Percentiles rank a stretch among this genome's conserved stretches.
Conservation (phyloP, 2,113 vertebrate species). For the Bothrops jararaca region DNA sequence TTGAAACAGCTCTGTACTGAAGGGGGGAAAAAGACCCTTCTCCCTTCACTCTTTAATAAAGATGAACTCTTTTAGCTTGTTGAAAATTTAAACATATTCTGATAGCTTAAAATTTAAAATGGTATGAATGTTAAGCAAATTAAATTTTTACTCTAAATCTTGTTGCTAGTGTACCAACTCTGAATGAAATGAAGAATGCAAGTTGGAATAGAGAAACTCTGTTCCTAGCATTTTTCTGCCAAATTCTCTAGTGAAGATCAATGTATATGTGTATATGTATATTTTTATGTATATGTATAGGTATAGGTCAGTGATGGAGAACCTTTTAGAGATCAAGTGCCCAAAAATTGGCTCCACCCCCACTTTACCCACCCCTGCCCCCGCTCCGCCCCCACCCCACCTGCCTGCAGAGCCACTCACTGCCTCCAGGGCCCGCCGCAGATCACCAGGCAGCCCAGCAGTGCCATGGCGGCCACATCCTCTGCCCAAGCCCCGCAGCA, state of each 20-base stretch:
- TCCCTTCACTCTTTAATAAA: neutral
- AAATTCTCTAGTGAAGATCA: neutral
- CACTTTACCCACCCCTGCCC: too few species aligned
- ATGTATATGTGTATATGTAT: neutral
- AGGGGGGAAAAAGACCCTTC: neutral
- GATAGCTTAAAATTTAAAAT: slow-evolving; percentile 45
- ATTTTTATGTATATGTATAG: too few species aligned
- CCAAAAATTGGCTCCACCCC: too few species aligned
- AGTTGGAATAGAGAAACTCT: neutral
- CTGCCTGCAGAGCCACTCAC: too few species aligned
- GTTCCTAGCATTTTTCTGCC: neutral
- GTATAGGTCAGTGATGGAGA: too few species aligned
- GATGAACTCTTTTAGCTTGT: slow-evolving; percentile 23
- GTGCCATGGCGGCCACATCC: too few species aligned
- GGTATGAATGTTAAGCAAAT: slow-evolving; percentile 31
- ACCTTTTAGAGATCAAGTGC: too few species aligned
- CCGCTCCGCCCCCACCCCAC: too few species aligned
- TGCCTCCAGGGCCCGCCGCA: too few species aligned
- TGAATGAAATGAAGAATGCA: slow-evolving; percentile 36
- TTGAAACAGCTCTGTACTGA: neutral
- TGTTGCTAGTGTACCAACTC: slow-evolving; percentile 6
- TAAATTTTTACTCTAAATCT: slow-evolving; percentile 16
- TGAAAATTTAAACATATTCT: slow-evolving; percentile 26
- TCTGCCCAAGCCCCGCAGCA: too few species aligned
- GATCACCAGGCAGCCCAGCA: too few species aligned